Evolutionary conservation across 1,140 invertebrate species (phyloP), one percentile per base, ranked within the genome.

Genomic region (Listronotus bonariensis): DNA sequence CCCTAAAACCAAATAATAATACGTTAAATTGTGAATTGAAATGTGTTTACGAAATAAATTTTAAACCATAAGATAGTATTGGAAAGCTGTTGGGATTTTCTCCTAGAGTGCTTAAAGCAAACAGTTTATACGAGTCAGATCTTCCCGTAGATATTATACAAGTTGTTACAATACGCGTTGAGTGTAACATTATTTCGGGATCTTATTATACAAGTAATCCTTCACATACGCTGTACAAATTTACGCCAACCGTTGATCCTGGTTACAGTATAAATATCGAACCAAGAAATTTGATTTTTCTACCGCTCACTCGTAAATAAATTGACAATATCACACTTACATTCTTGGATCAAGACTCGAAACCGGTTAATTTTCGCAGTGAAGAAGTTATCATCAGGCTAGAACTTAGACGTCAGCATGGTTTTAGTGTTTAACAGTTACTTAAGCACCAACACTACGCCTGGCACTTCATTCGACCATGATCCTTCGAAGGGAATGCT

Each of bases 1-100:
- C 31, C 0, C 14, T 66, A 36, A 68, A 51, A 66, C 67, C 70
- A 32, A 70, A 72, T 41, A 70, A 68, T 58, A 72, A 72, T 55
- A 69, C 68, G n/a, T 45, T 72, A 31, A 65, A 63, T 56, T 56
- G 54, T 41, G 62, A 65, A 53, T 53, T 36, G 20, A 11, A 59
- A 9, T 20, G 40, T 31, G 51, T 32, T 55, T 58, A 45, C 41
- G 41, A 36, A 4, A 62, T 71, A 36, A 45, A 71, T 55, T 68
- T 71, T 63, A 34, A 34, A 18, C 6, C 15, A 14, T 8, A 12
- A 42, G 43, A 69, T 46, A 38, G 20, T 26, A 26, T 26, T 26
- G 20, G 20, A 26, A 1, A 26, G 20, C 45, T 43, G 31, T 68
- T 42, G 57, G 67, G 67, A 11, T 71, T 63, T 59, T 69, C 62